phyloP scores from a whole-genome alignment of 2,797 vertebrate species.

The Rhinella marina region DNA sequence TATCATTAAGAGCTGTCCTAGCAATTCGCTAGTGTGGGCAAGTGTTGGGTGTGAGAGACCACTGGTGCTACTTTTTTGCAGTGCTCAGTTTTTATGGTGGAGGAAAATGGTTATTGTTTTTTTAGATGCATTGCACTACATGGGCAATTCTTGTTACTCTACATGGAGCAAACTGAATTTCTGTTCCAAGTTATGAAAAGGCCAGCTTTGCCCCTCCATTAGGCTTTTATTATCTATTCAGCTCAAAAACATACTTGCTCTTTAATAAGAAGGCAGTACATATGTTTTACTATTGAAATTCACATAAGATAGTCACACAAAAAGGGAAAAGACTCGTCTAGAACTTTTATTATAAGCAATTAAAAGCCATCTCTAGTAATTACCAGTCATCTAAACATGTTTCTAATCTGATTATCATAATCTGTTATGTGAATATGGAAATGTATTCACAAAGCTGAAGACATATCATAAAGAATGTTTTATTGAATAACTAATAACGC shows the following conservation, averaged over 20 bases:
- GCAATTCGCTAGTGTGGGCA: too few species aligned
- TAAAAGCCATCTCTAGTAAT: slow-evolving; percentile 40
- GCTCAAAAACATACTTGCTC: background rate
- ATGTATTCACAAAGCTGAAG: slow-evolving; percentile 38
- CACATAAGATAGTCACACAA: background rate
- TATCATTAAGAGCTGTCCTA: too few species aligned
- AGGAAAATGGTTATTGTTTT: too few species aligned
- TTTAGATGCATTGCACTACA: too few species aligned
- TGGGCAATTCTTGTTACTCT: too few species aligned
- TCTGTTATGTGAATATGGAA: slow-evolving; percentile 33
- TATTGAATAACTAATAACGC: slow-evolving; percentile 37
- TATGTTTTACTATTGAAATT: background rate
- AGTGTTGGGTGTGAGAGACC: too few species aligned
- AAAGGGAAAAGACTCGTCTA: background rate
- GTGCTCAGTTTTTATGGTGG: too few species aligned
- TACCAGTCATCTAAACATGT: slow-evolving; percentile 42
- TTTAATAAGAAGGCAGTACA: background rate
- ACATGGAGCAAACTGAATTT: too few species aligned
- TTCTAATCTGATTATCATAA: slow-evolving; percentile 39
- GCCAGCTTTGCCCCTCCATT: background rate
- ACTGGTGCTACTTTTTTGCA: too few species aligned
- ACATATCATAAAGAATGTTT: slow-evolving; percentile 27
- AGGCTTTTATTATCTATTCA: background rate
- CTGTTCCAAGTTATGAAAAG: too few species aligned
- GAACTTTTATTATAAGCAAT: slow-evolving; percentile 18